A percentile compares a stretch with the other conserved stretches of the same genome.
phyloP scores from a whole-genome alignment of 1,140 invertebrate genomes.

The Polyergus mexicanus region DNA sequence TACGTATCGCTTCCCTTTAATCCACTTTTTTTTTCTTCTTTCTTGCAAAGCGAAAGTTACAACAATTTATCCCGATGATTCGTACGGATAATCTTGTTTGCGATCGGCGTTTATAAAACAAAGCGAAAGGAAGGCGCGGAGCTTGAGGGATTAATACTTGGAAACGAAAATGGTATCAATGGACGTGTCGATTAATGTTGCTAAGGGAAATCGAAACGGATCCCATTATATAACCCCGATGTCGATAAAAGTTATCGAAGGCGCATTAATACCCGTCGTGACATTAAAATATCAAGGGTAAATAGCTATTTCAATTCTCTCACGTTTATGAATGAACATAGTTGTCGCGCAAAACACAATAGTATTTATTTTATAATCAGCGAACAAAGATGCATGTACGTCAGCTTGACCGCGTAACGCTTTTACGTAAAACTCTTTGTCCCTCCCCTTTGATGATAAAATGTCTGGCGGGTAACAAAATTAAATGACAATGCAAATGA shows the following conservation, averaged over 20 bases:
- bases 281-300: constrained; percentile 22
- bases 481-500: not conserved
- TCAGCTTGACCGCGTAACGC: not conserved
- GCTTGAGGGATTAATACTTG: not conserved
- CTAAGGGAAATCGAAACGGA: not conserved
- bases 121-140: not conserved
- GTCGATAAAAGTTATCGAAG: not conserved
- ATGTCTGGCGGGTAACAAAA: not conserved
- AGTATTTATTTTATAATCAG: not conserved
- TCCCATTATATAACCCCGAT: not conserved
- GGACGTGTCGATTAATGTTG: not conserved
- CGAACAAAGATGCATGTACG: not conserved
- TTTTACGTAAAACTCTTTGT: constrained; percentile 2
- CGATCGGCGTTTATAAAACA: not conserved
- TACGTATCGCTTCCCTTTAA: no score
- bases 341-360: not conserved
- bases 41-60: no score
- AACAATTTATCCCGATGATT: no score
- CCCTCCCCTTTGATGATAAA: not conserved
- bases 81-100: no score
- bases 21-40: no score
- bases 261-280: not conserved
- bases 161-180: not conserved
- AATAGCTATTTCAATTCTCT: not conserved
- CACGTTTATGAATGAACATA: not conserved